A percentile compares a stretch with the other conserved stretches of the same genome.
Evolutionary conservation across 2,888 invertebrate species (phyloP).

Genomic region (Temnothorax rugatulus): DNA sequence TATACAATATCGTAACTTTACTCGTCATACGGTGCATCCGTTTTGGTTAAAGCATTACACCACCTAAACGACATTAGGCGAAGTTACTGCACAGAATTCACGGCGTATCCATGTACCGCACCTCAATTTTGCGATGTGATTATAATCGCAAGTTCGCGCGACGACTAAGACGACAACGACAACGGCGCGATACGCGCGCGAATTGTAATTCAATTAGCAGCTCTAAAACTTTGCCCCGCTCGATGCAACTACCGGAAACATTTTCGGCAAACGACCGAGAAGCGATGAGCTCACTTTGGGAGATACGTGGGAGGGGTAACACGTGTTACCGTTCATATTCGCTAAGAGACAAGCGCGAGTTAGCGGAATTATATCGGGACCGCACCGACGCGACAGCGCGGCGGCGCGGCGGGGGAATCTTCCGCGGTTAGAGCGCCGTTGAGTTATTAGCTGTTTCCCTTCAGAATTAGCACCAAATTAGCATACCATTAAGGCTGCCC

Average conservation of each 20-base stretch:
- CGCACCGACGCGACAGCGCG: no score
- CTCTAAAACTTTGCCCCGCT: slow-evolving; percentile 42
- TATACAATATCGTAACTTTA: slow-evolving; percentile 8
- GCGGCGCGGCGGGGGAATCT: slow-evolving; percentile 42
- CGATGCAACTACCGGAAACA: slow-evolving; percentile 51
- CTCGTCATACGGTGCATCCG: neutral
- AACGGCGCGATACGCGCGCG: neutral
- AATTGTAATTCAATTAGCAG: slow-evolving; percentile 53
- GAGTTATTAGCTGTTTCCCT: slow-evolving; percentile 80
- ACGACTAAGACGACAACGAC: neutral
- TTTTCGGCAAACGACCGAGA: slow-evolving; percentile 43
- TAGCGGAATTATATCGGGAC: slow-evolving; percentile 65
- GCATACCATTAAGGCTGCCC: slow-evolving; percentile 76
- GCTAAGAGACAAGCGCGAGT: slow-evolving; percentile 50
- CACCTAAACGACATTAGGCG: slow-evolving; percentile 20
- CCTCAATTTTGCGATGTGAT: slow-evolving; percentile 47
- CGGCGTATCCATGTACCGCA: slow-evolving; percentile 4
- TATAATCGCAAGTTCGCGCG: slow-evolving; percentile 46
- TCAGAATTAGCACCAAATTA: slow-evolving; percentile 79
- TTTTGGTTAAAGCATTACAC: slow-evolving; percentile 25
- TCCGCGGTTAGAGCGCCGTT: slow-evolving; percentile 66
- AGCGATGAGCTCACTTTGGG: slow-evolving; percentile 44
- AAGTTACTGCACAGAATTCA: slow-evolving; percentile 14
- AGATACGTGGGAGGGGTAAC: slow-evolving; percentile 49
- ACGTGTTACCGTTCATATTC: slow-evolving; percentile 58